These are phyloP conservation scores for Cyclophora punctaria DNA, from an alignment of 2,888 invertebrate species.

Conservation along the genomic window DNA sequence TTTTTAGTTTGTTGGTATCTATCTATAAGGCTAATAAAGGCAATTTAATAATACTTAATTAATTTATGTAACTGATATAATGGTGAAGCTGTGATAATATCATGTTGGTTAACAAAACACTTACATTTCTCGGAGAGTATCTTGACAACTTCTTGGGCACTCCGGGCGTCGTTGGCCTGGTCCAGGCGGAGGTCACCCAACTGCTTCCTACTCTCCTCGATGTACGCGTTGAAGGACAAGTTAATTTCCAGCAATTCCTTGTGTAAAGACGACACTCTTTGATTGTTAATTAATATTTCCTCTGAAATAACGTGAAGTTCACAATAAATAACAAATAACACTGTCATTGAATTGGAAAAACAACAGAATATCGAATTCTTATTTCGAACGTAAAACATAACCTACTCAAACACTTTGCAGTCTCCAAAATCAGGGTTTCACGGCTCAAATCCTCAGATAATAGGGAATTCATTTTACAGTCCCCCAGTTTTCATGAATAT, in stretches of 20 bases:
- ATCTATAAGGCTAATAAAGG: too few relatives aligned
- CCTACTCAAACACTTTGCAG: slow-evolving; percentile 61
- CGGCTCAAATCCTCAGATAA: slow-evolving; percentile 54
- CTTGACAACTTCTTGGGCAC: slow-evolving; percentile 55
- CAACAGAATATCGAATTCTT: slow-evolving; percentile 38
- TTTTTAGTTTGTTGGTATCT: too few relatives aligned
- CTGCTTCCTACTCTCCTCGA: slow-evolving; percentile 57
- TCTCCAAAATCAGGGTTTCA: slow-evolving; percentile 53
- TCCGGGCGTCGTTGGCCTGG: slow-evolving; percentile 48
- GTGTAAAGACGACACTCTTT: slow-evolving; percentile 50
- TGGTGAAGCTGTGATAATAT: too few relatives aligned
- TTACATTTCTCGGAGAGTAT: slow-evolving; percentile 53
- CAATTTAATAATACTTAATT: too few relatives aligned
- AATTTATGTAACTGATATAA: too few relatives aligned
- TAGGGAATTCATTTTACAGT: slow-evolving; percentile 66
- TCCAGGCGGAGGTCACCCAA: slow-evolving; percentile 42
- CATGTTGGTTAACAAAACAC: slow-evolving; percentile 11
- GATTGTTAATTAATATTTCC: slow-evolving; percentile 49
- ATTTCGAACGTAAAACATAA: slow-evolving; percentile 59
- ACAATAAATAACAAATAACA: slow-evolving; percentile 6
- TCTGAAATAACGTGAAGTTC: slow-evolving; percentile 45
- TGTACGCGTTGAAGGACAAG: slow-evolving; percentile 55
- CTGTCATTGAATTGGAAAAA: slow-evolving; percentile 28
- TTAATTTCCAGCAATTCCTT: slow-evolving; percentile 65
- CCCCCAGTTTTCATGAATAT: slow-evolving; percentile 28